Conservation (phyloP, 64 coral and sea anemone species). For the Porites australiensis region DNA sequence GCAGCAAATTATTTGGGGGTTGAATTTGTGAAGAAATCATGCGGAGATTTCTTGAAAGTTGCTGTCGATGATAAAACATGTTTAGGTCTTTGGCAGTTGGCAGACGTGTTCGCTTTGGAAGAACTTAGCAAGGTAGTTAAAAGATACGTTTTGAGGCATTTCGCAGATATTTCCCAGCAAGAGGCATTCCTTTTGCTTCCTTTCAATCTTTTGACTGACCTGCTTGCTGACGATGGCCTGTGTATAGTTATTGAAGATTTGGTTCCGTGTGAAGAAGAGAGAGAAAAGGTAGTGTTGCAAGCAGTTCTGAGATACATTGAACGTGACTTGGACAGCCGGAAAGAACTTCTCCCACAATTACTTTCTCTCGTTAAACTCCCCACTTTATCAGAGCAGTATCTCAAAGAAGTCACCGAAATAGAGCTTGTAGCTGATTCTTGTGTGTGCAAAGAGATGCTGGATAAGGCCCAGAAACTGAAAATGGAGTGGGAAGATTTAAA, state of each 20-base stretch:
- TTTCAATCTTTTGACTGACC: constrained; percentile 43
- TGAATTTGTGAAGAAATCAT: constrained; percentile 77
- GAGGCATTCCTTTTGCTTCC: constrained; percentile 63
- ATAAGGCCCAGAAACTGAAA: constrained; percentile 28
- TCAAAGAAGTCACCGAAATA: constrained; percentile 36
- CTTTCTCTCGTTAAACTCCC: constrained; percentile 61
- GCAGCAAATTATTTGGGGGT: constrained; percentile 80
- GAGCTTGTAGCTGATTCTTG: background rate
- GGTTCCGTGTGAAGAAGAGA: constrained; percentile 61
- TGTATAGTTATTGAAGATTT: constrained; percentile 63
- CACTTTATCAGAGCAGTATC: constrained; percentile 62
- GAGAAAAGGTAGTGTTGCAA: constrained; percentile 79
- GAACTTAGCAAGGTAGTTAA: constrained; percentile 59
- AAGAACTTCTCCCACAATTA: constrained; percentile 46
- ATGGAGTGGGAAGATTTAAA: background rate
- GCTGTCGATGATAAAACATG: constrained; percentile 56
- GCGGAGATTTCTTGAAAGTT: constrained; percentile 64
- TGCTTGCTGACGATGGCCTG: constrained; percentile 59
- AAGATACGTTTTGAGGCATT: constrained; percentile 56
- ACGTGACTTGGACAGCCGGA: constrained; percentile 49
- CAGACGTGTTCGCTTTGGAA: constrained; percentile 60
- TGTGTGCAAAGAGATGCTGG: constrained; percentile 22
- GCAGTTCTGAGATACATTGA: constrained; percentile 59
- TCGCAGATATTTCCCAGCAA: constrained; percentile 46
- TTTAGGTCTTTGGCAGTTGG: constrained; percentile 46